Evolutionary conservation across 2,888 invertebrate genomes (phyloP), one percentile per base, ranked within the genome.

Genomic region (Rhamnusium bicolor): DNA sequence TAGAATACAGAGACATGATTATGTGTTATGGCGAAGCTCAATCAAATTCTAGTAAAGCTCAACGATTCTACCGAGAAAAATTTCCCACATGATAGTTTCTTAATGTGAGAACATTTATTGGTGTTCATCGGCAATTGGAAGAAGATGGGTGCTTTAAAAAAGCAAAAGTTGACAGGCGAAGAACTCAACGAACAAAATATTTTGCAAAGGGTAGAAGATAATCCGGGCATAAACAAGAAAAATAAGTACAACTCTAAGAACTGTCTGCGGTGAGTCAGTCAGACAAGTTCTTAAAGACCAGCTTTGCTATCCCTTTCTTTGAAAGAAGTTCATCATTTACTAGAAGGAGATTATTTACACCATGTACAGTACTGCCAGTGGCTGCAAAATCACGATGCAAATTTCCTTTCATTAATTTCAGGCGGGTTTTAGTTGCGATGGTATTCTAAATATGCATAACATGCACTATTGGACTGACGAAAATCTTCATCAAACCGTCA

Each of bases 51-150:
- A 16, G 16, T 18, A 16, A 49, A 49, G 18, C 29, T 49, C 18
- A 49, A 7, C 18, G 49, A 16, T 14, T 49, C 18, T 49, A 49
- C 18, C 49, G 49, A 49, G 49, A 16, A 16, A 49, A 16, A 49
- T 49, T 14, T 49, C 49, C 49, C 16, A 2, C 18, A 49, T 4
- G 49, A 49, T 8, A 49, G 49, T 8, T 49, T 49, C 49, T 8
- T 49, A 49, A 49, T 49, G 49, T 49, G 49, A 49, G 49, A 49
- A 49, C 49, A 8, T 49, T 49, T 49, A 49, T 49, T 49, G 49
- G 18, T 14, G 49, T 32, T 32, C 29, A 32, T 32, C 29, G 29
- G 29, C 29, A 1, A 7, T 32, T 32, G 29, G 8, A 14, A 49
- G 49, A 49, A 49, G 49, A 49, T 14, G 49, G 49, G 5, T 49